These are phyloP conservation scores for Melinopterus prodromus DNA, from an alignment of 2,888 invertebrate species.

Conservation along the genomic window DNA sequence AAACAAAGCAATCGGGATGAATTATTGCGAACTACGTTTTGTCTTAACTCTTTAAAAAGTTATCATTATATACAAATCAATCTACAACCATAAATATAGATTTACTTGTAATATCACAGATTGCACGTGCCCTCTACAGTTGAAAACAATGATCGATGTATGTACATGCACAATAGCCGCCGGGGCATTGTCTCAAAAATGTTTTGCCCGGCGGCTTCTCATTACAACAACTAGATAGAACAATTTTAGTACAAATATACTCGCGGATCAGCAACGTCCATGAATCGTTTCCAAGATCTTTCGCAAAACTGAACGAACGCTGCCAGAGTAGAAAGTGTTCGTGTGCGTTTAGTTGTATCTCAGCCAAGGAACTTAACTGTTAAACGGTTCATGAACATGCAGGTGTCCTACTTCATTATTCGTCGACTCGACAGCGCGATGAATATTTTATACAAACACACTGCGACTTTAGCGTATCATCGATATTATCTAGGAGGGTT, in stretches of 20 bases:
- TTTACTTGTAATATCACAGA: constrained; percentile 40
- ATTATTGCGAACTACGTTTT: constrained; percentile 17
- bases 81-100: constrained; percentile 36
- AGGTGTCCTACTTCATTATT: constrained; percentile 4
- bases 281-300: background rate
- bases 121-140: constrained; percentile 35
- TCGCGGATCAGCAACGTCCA: background rate
- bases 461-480: background rate
- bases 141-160: background rate
- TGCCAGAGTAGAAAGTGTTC: background rate
- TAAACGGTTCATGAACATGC: constrained; percentile 4
- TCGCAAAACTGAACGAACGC: background rate
- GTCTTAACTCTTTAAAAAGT: constrained; percentile 28
- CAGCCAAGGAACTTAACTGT: background rate
- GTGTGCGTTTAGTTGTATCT: background rate
- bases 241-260: constrained; percentile 15
- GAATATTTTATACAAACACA: background rate
- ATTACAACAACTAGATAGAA: constrained; percentile 28
- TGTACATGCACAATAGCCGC: constrained; percentile 15
- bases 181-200: constrained; percentile 33
- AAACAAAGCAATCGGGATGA: constrained; percentile 15
- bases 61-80: constrained; percentile 30
- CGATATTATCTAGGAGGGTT: background rate
- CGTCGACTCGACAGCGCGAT: background rate
- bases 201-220: constrained; percentile 22